phyloP scores from a whole-genome alignment of 1,140 invertebrate species.

The Sitophilus oryzae region DNA sequence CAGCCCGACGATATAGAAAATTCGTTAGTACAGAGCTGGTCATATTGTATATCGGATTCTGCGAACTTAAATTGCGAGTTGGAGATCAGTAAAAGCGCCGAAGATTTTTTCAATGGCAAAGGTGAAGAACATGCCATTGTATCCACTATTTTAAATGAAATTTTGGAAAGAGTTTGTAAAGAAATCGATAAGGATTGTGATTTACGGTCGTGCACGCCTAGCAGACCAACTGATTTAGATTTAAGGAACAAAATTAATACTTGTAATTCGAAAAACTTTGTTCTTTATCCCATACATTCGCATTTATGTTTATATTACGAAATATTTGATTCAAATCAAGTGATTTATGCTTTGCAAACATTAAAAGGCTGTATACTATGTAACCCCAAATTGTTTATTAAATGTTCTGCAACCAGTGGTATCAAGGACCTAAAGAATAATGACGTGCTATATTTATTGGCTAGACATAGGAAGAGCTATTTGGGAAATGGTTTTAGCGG shows the following conservation, averaged over 20 bases:
- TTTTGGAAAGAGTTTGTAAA: constrained; percentile 38
- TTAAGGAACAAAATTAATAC: constrained; percentile 36
- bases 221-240: constrained; percentile 31
- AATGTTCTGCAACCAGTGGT: constrained; percentile 41
- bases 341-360: constrained; percentile 72
- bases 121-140: constrained; percentile 31
- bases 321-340: constrained; percentile 71
- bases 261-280: constrained; percentile 42
- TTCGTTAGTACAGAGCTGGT: constrained; percentile 42
- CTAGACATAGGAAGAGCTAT: constrained; percentile 74
- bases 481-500: constrained; percentile 75
- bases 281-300: constrained; percentile 72
- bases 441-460: constrained; percentile 59
- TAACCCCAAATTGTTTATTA: constrained; percentile 66
- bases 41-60: constrained; percentile 39
- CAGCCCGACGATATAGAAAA: constrained; percentile 32
- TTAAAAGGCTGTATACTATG: constrained; percentile 67
- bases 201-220: background rate
- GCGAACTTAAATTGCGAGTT: constrained; percentile 36
- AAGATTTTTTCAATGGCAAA: constrained; percentile 40
- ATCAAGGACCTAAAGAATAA: constrained; percentile 45
- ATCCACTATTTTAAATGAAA: constrained; percentile 34
- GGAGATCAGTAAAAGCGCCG: constrained; percentile 39
- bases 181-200: constrained; percentile 15
- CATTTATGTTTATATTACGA: constrained; percentile 78